Percentiles rank a stretch among this genome's conserved stretches.
Conservation (phyloP, 1,140 invertebrate genomes). For the Cheumatopsyche charites region DNA sequence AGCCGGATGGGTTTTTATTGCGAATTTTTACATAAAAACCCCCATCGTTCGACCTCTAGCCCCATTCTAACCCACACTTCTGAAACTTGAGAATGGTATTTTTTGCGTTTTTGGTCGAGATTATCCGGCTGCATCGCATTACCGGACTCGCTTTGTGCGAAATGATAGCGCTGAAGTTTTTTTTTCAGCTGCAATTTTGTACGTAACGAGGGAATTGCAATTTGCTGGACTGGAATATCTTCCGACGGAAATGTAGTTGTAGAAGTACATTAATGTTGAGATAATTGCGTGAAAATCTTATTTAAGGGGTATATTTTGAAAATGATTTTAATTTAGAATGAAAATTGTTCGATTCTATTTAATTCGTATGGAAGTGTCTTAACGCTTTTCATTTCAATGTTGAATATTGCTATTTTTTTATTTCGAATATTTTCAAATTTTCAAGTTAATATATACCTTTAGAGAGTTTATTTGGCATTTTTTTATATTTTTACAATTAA, state of each 20-base stretch:
- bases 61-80: neutral
- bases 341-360: no score
- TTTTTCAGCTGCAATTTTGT: no score
- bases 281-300: neutral
- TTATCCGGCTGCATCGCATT: slow-evolving; percentile 19
- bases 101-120: neutral
- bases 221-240: neutral
- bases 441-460: no score
- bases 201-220: slow-evolving; percentile 6
- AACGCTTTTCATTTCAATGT: no score
- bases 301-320: neutral
- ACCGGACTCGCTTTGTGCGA: neutral
- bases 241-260: neutral
- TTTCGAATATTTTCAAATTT: no score
- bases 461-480: no score
- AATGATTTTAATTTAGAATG: no score
- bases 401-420: no score
- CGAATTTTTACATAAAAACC: slow-evolving; percentile 22
- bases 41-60: neutral
- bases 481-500: no score
- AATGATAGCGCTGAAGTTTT: neutral
- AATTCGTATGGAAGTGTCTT: no score
- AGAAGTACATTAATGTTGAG: neutral
- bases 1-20: slow-evolving; percentile 6
- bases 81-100: neutral